Conservation (phyloP, 2,888 invertebrate species). For the Cosmopolites sordidus region DNA sequence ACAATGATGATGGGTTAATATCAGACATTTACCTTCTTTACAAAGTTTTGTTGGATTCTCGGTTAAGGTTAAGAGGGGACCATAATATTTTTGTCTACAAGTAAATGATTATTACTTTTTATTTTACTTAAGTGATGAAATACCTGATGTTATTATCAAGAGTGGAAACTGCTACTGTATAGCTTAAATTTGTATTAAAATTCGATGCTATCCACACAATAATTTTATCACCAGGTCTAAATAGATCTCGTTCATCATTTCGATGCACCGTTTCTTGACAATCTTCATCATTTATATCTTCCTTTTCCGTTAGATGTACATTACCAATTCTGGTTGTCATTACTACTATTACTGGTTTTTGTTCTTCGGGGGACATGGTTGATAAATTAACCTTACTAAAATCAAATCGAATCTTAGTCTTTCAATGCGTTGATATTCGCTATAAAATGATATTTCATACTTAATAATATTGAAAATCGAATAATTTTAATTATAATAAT, state of each 20-base stretch:
- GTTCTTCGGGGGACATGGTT: conserved; percentile 20
- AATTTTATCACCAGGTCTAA: conserved; percentile 35
- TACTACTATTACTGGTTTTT: conserved; percentile 35
- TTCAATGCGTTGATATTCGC: too few species aligned
- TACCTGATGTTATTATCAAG: conserved; percentile 38
- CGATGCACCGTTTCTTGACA: conserved; percentile 8
- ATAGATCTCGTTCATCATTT: conserved; percentile 15
- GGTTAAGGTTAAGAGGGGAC: conserved; percentile 38
- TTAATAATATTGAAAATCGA: too few species aligned
- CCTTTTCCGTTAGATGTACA: conserved; percentile 21
- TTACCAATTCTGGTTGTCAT: conserved; percentile 36
- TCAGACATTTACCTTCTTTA: conserved; percentile 38
- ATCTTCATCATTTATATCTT: conserved; percentile 22
- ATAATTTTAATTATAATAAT: too few species aligned
- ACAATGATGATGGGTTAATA: conserved; percentile 38
- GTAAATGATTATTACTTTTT: background rate
- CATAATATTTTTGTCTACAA: conserved; percentile 41
- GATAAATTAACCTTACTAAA: conserved; percentile 17
- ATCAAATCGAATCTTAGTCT: too few species aligned
- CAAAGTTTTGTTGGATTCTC: conserved; percentile 37
- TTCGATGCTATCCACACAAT: conserved; percentile 44
- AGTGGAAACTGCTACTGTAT: conserved; percentile 42
- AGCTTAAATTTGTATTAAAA: conserved; percentile 37
- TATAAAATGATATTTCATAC: too few species aligned
- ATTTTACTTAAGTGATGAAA: background rate